phyloP scores from a whole-genome alignment of 2,888 invertebrate species.

The Unio delphinus region DNA sequence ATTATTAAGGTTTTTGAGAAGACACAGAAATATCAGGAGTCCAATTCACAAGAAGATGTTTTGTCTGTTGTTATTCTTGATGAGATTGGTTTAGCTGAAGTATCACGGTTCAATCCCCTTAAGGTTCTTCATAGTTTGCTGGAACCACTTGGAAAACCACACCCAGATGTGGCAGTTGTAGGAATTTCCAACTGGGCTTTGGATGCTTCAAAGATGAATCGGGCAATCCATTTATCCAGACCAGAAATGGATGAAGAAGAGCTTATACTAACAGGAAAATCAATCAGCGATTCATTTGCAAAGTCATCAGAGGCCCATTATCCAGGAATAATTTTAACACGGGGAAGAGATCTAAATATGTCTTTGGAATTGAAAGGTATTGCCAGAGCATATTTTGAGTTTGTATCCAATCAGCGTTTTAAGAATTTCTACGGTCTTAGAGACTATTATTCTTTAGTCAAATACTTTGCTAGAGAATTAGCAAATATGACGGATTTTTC shows the following conservation, averaged over 20 bases:
- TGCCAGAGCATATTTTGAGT: slow-evolving; percentile 18
- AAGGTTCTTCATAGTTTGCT: slow-evolving; percentile 54
- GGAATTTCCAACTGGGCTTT: slow-evolving; percentile 58
- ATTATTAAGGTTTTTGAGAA: slow-evolving; percentile 55
- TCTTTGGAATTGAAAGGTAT: slow-evolving; percentile 14
- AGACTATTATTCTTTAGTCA: slow-evolving; percentile 40
- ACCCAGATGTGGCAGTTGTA: slow-evolving; percentile 53
- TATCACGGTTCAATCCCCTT: slow-evolving; percentile 53
- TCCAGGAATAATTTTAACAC: background rate
- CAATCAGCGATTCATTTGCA: slow-evolving; percentile 39
- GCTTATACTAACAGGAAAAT: slow-evolving; percentile 39
- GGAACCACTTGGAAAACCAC: slow-evolving; percentile 40
- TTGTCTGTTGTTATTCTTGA: slow-evolving; percentile 55
- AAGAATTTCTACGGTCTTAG: slow-evolving; percentile 43
- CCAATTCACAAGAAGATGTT: slow-evolving; percentile 32
- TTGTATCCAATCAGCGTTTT: slow-evolving; percentile 20
- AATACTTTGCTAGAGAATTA: slow-evolving; percentile 13
- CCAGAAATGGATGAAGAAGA: slow-evolving; percentile 52
- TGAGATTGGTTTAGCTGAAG: slow-evolving; percentile 59
- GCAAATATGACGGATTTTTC: background rate
- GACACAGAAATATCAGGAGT: slow-evolving; percentile 42
- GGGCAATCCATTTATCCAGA: slow-evolving; percentile 54
- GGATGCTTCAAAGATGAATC: slow-evolving; percentile 62
- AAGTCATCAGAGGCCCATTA: background rate
- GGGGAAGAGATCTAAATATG: too few species aligned